Base-by-base conservation (phyloP, 2,888 invertebrate genomes). In the Melanchra persicariae region DNA sequence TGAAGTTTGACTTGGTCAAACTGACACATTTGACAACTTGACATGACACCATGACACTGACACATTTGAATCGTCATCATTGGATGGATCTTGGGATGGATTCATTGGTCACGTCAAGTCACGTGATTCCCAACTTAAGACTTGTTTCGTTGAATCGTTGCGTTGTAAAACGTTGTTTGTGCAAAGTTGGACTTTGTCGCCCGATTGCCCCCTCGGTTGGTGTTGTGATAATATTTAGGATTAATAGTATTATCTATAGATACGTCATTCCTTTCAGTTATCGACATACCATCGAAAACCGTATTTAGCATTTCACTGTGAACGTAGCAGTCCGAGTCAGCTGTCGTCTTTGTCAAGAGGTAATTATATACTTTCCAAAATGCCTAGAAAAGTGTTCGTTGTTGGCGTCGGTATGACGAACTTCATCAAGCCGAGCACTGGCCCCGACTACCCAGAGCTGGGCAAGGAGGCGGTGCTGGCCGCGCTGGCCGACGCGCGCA, bases 371-470 rank as follows among this genome's bases (percentile, higher is more conserved):
- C 85, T 87, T 87, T 87, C 79, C 86, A 93, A 90, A 93, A 96
- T 96, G 95, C 88, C 91, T 93, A 94, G 90, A 90, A 96, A 96
- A 93, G 98, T 99, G 65, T 99, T 97, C 93, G 99, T 99, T 67
- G 97, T 99, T 87, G 99, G 99, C 81, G 99, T 99, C 84, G 99
- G 99, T 80, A 99, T 99, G 99, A 99, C 99, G 79, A 99, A 99
- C 97, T 99, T 99, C 95, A 98, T 98, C 89, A 99, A 99, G 93
- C 99, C 99, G 59, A 99, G 98, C 64, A 96, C 97, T 63, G 97
- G 98, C 84, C 97, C 97, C 87, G 99, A 99, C 93, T 99, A 99
- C 92, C 99, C 99, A 0, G 98, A 99, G 85, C 97, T 99, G 97
- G 99, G 98, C 22, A 98, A 98, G 88, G 99, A 99, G 96, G 98